These are phyloP conservation scores for Brachionus rotundiformis DNA, from an alignment of 1,140 invertebrate genomes.

Conservation along the genomic window DNA sequence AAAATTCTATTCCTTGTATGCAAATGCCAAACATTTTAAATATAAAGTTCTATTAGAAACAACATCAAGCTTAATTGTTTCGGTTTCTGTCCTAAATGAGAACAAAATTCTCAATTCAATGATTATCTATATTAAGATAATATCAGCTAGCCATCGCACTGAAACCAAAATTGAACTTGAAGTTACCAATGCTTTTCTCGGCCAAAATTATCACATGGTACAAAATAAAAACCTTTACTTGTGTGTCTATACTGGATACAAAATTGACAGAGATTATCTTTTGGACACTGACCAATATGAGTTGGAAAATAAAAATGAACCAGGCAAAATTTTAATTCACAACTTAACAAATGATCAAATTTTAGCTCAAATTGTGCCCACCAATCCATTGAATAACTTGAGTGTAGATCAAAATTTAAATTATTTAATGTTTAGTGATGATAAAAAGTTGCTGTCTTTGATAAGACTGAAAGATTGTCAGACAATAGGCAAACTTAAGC, in stretches of 20 bases:
- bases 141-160: not conserved
- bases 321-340: not conserved
- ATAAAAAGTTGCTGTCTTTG: not conserved
- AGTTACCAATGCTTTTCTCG: not conserved
- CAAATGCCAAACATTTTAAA: not conserved
- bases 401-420: not conserved
- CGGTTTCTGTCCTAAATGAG: not conserved
- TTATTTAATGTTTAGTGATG: not conserved
- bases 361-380: not conserved
- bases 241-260: not conserved
- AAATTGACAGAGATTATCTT: not conserved
- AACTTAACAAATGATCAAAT: not conserved
- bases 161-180: not conserved
- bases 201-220: not conserved
- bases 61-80: not conserved
- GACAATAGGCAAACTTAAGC: not conserved
- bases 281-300: not conserved
- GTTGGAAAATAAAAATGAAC: not conserved
- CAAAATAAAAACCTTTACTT: not conserved
- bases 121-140: not conserved
- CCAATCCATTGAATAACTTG: not conserved
- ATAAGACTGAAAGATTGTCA: not conserved
- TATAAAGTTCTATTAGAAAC: not conserved
- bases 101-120: not conserved
- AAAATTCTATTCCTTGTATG: constrained; percentile 12